Conservation (phyloP, 2,113 vertebrate genomes). For the Neotoma lepida region DNA sequence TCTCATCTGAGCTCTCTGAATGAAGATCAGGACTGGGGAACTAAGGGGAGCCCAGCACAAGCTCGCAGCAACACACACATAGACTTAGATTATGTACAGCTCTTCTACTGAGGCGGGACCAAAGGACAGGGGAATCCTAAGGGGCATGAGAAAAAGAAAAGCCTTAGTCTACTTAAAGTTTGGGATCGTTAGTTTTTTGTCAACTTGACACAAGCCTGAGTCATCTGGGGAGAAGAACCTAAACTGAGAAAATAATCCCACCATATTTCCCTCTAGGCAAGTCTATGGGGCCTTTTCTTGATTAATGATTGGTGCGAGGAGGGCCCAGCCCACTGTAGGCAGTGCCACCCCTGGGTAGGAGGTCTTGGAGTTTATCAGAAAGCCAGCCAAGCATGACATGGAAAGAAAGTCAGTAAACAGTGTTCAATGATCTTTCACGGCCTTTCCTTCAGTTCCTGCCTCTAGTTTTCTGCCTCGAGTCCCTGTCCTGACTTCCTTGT, state of each 20-base stretch:
- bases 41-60: background rate
- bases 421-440: background rate
- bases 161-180: background rate
- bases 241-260: background rate
- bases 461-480: background rate
- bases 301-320: background rate
- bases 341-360: background rate
- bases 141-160: background rate
- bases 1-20: background rate
- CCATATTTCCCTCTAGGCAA: background rate
- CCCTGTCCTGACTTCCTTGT: background rate
- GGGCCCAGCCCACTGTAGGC: background rate
- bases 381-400: background rate
- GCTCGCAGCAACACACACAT: background rate
- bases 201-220: background rate
- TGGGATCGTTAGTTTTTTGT: background rate
- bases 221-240: background rate
- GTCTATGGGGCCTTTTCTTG: background rate
- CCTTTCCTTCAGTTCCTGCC: background rate
- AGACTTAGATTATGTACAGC: background rate
- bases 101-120: background rate
- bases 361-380: background rate
- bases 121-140: background rate
- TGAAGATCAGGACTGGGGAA: background rate
- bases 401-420: background rate